A percentile compares a stretch with the other conserved stretches of the same genome.
phyloP scores from a whole-genome alignment of 1,140 invertebrate species.

The Plodia interpunctella region DNA sequence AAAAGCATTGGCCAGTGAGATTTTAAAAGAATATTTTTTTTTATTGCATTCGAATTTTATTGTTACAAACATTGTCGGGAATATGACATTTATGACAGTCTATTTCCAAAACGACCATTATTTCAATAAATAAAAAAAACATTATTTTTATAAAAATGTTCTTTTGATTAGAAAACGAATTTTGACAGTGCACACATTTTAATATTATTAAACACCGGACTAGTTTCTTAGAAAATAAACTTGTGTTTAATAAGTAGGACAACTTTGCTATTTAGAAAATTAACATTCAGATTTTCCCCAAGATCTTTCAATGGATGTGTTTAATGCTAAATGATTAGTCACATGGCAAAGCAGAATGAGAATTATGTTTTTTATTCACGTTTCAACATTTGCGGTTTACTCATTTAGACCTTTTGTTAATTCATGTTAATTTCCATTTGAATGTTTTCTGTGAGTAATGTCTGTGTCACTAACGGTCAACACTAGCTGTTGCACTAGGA shows the following conservation, averaged over 20 bases:
- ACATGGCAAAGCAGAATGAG: not conserved
- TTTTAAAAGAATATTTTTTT: not conserved
- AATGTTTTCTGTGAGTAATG: not conserved
- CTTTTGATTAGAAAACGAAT: no score
- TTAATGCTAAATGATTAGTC: not conserved
- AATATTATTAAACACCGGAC: no score
- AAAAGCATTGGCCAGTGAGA: not conserved
- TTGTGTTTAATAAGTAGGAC: no score
- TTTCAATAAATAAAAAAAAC: not conserved
- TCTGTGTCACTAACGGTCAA: not conserved
- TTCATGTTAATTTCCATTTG: constrained; percentile 6
- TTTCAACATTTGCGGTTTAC: constrained; percentile 8
- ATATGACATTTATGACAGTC: not conserved
- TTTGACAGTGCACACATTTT: no score
- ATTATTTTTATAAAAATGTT: no score
- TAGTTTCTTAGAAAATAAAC: no score
- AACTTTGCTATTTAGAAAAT: not conserved
- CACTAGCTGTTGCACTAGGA: not conserved
- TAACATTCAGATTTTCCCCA: not conserved
- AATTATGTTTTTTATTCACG: not conserved
- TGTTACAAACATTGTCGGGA: not conserved
- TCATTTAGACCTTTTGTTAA: constrained; percentile 9
- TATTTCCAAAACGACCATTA: not conserved
- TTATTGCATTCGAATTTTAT: not conserved
- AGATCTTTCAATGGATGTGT: not conserved